These are phyloP conservation scores for Tyria jacobaeae DNA, from an alignment of 2,888 invertebrate species.

Conservation along the genomic window DNA sequence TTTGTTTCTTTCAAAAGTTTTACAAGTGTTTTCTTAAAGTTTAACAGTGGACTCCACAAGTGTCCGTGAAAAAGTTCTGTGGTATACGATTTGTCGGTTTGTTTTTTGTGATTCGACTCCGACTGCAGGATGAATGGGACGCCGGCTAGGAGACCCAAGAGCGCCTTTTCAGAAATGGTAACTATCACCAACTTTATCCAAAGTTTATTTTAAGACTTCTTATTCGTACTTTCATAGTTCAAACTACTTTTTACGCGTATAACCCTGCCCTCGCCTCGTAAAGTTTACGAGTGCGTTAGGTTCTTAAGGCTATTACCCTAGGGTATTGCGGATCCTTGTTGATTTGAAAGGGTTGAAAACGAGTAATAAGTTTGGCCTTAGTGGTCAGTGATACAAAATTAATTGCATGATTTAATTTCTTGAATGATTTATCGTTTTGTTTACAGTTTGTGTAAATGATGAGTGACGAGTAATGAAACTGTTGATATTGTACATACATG, in stretches of 20 bases:
- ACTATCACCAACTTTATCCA: conserved; percentile 39
- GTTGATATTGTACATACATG: conserved; percentile 12
- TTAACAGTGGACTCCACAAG: conserved; percentile 77
- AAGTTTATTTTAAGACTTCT: conserved; percentile 1
- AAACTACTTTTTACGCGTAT: conserved; percentile 13
- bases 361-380: conserved; percentile 27
- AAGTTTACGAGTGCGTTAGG: conserved; percentile 24
- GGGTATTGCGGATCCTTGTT: conserved; percentile 15
- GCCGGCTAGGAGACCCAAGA: conserved; percentile 80
- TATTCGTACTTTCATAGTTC: conserved; percentile 13
- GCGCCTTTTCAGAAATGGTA: conserved; percentile 82
- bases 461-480: conserved; percentile 36
- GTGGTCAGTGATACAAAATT: conserved; percentile 30
- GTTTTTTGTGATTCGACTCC: conserved; percentile 68
- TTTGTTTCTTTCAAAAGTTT: conserved; percentile 29
- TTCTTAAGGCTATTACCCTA: conserved; percentile 27
- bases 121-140: conserved; percentile 81
- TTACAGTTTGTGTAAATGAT: conserved; percentile 36
- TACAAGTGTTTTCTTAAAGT: conserved; percentile 58
- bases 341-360: conserved; percentile 40
- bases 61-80: conserved; percentile 81
- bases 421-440: conserved; percentile 57
- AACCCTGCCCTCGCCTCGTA: conserved; percentile 20
- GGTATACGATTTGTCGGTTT: conserved; percentile 68
- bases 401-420: conserved; percentile 49